These are phyloP conservation scores for Montipora capitata DNA, from an alignment of 92 coral and sea anemone species.

Conservation along the genomic window DNA sequence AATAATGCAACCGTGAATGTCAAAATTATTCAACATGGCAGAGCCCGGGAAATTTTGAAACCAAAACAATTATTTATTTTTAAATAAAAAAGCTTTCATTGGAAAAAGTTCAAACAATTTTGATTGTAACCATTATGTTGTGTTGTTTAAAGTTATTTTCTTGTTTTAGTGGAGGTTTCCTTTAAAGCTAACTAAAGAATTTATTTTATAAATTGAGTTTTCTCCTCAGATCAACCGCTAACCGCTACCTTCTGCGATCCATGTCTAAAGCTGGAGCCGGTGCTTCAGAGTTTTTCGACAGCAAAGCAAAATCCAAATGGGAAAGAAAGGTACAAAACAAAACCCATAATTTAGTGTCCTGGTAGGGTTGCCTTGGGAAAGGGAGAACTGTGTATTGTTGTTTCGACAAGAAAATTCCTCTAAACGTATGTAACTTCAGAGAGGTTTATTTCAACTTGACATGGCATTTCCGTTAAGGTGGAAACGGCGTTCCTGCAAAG, in stretches of 20 bases:
- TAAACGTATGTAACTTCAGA: not conserved
- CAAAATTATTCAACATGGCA: no score
- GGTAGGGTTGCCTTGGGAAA: not conserved
- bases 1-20: no score
- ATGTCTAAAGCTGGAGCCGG: slow-evolving; percentile 96
- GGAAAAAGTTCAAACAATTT: no score
- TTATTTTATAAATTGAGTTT: not conserved
- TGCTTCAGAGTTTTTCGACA: slow-evolving; percentile 90
- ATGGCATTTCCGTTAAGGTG: not conserved
- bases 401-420: not conserved
- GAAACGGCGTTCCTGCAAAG: no score
- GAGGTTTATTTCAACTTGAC: not conserved
- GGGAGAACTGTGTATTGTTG: not conserved
- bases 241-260: slow-evolving; percentile 92
- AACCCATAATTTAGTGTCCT: not conserved
- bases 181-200: not conserved
- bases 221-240: slow-evolving; percentile 81
- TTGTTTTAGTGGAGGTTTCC: no score
- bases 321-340: slow-evolving; percentile 77
- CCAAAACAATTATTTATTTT: no score
- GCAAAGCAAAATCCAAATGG: slow-evolving; percentile 96
- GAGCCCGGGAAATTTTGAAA: no score
- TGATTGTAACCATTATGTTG: no score
- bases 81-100: no score
- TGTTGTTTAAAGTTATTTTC: no score